Base-by-base conservation (phyloP, 37 sponge, comb jelly and placozoan species). In the Tethya wilhelma region DNA sequence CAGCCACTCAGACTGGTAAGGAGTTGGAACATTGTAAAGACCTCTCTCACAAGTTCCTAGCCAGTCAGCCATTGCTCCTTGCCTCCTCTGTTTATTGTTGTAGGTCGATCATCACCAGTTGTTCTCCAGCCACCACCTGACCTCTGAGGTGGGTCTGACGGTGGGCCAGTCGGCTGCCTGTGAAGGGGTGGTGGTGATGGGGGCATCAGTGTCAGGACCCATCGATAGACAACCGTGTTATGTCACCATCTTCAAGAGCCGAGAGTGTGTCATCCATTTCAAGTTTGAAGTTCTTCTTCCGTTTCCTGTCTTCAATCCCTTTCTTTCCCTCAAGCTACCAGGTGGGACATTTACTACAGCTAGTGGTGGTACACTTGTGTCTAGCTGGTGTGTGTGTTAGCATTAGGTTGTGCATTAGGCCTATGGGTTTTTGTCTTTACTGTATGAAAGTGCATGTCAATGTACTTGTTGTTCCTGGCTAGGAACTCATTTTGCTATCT, bases 241-340 rank as follows among this genome's bases (percentile, higher is more conserved):
- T 36, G 42, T 79, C 58, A 69, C 36, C 25, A 56, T 79, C 25
- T 56, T 79, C 32, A 69, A 69, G 12, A 20, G 53, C 30, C 63
- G 40, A 59, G 28, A 25, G n/a, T n/a, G n/a, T 36, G 43, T 66
- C 36, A 32, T 78, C 2, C 78, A 78, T 49, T 65, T 79, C 69
- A 79, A 79, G 69, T 79, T 58, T 69, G 80, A 79, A 25, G 32
- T 79, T 6, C 66, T 79, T 1, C 57, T 59, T 0, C 80, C 80
- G 4, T 79, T 57, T 36, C 80, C 80, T 9, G 25, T 58, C 17
- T 79, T 79, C 68, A 20, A 56, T 34, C 80, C 80, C 38, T 57
- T 56, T 9, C 69, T 79, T 19, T 41, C 53, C 57, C 80, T 79
- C 53, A 53, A 32, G 36, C 17, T 79, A 28, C 40, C 68, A 79